Evolutionary conservation across 2,888 invertebrate genomes (phyloP), one percentile per base, ranked within the genome.

Genomic region (Drosophila picticornis): DNA sequence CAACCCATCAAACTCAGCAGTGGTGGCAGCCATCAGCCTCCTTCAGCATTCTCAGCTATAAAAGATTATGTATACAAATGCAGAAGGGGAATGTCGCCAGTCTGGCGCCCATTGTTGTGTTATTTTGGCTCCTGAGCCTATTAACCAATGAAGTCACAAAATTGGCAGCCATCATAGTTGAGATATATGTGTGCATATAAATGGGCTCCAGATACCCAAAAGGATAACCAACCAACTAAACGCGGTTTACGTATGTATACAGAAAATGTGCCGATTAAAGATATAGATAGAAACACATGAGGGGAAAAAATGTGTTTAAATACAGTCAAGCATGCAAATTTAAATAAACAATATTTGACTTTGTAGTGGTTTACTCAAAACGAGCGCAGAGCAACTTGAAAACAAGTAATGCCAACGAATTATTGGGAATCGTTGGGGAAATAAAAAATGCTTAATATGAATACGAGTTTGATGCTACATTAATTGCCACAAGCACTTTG

Each of bases 121-220:
- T 38, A 0, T 36, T 57, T 58, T 43, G 56, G 57, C 63, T 72
- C 48, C 61, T 56, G 71, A 57, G 69, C 68, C 83, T 79, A 81
- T 79, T 81, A 69, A 77, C 86, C 76, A 81, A 86, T 86, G 71
- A 81, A 77, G 79, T 88, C 82, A 79, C 84, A 66, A 83, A 83
- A 83, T 76, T 81, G 78, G 75, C 69, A 78, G 67, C 55, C 78
- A 65, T 72, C 46, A 50, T 48, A 27, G 61, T 53, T 40, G 65
- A 52, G 56, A 77, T 81, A 25, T 56, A 38, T 38, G 27, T 55
- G 69, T 67, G 84, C 86, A 82, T 72, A 69, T 29, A 61, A 68
- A 77, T 72, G 67, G 53, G 46, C 43, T 11, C 16, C 46, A 74
- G 34, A 29, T 34, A 34, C 32, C 34, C 38, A 25, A 64, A 72